These are phyloP conservation scores for Lagodon rhomboides DNA, from an alignment of 2,797 vertebrate species.

Conservation along the genomic window DNA sequence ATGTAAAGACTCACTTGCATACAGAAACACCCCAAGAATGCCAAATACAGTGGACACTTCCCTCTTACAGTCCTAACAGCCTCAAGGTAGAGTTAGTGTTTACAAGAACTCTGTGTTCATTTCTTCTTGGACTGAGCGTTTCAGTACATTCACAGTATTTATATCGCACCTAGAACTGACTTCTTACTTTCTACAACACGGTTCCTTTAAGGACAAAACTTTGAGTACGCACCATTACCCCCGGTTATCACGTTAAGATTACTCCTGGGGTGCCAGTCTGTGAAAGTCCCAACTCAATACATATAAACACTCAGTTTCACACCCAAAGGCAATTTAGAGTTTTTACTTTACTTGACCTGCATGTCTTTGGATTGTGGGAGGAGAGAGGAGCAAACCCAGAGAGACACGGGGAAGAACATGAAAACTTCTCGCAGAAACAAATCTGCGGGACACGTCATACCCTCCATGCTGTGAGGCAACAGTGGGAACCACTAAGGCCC, in stretches of 20 bases:
- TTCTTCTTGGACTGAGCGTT: no score
- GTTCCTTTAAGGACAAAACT: not conserved
- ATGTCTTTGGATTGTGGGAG: not conserved
- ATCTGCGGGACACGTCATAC: not conserved
- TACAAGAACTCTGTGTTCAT: no score
- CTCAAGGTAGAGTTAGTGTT: not conserved
- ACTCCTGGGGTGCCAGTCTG: not conserved
- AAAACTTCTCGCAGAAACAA: not conserved
- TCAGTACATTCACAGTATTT: no score
- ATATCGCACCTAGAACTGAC: no score
- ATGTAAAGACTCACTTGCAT: slow-evolving; percentile 9
- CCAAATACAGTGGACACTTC: not conserved
- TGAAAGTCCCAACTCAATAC: slow-evolving; percentile 5
- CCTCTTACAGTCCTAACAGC: not conserved
- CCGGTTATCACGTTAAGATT: not conserved
- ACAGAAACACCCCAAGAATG: not conserved
- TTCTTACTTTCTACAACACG: not conserved
- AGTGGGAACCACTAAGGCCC: not conserved
- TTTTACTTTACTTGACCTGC: slow-evolving; percentile 3
- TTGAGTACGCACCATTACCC: no score
- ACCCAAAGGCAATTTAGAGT: not conserved
- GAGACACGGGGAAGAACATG: not conserved
- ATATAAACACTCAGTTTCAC: not conserved
- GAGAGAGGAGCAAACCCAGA: not conserved
- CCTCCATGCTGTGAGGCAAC: not conserved